Conservation (phyloP, 2,797 vertebrate genomes). For the Syngnathus rostellatus region DNA sequence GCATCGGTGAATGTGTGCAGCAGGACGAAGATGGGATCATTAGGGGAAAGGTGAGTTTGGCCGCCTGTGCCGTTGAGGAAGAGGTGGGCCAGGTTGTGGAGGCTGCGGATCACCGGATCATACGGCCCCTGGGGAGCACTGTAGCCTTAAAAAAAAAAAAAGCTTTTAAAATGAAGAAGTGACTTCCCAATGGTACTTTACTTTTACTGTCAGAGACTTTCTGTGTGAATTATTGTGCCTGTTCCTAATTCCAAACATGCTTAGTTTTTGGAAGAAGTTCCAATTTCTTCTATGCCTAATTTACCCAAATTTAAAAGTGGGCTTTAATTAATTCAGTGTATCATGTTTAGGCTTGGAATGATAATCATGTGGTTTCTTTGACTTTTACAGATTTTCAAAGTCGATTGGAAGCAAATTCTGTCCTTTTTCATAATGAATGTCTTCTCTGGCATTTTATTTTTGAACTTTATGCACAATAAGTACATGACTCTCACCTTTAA, state of each 20-base stretch:
- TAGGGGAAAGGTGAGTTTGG: conserved; percentile 93
- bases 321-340: background rate
- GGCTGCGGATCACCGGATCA: conserved; percentile 83
- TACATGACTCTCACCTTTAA: background rate
- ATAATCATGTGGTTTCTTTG: too few relatives aligned
- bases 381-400: background rate
- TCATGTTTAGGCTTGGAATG: background rate
- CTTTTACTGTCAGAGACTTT: background rate
- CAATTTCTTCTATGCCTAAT: background rate
- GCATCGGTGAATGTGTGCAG: conserved; percentile 94
- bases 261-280: background rate
- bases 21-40: conserved; percentile 91
- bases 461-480: background rate
- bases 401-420: background rate
- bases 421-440: background rate
- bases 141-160: conserved; percentile 74
- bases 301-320: background rate
- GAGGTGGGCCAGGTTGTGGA: conserved; percentile 94
- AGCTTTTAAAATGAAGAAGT: conserved; percentile 12
- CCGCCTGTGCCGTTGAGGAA: conserved; percentile 95
- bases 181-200: background rate
- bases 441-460: background rate
- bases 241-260: too few relatives aligned
- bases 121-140: conserved; percentile 86
- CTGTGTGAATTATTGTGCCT: background rate